phyloP scores from a whole-genome alignment of 1,140 invertebrate genomes.

The Heliothis subflexa region DNA sequence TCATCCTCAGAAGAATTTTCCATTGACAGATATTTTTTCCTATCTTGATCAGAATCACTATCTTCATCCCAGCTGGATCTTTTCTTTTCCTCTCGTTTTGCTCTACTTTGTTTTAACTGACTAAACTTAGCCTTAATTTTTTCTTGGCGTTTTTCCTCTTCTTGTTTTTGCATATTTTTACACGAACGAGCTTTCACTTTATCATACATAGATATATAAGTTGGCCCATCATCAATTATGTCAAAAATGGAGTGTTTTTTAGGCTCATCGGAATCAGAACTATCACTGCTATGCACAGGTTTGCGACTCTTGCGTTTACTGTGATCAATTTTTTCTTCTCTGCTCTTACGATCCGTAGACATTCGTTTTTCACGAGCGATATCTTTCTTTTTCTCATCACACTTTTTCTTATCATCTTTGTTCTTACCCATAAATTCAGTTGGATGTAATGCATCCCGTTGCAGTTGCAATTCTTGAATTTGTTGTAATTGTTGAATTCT shows the following conservation, averaged over 20 bases:
- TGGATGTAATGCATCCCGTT: slow-evolving; percentile 80
- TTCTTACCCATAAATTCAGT: slow-evolving; percentile 71
- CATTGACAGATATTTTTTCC: slow-evolving; percentile 80
- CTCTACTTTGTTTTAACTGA: slow-evolving; percentile 94
- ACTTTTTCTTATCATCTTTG: slow-evolving; percentile 84
- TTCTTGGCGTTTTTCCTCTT: slow-evolving; percentile 95
- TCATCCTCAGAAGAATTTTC: slow-evolving; percentile 88
- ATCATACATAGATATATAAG: slow-evolving; percentile 99
- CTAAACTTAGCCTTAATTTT: slow-evolving; percentile 96
- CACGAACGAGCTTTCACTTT: slow-evolving; percentile 98
- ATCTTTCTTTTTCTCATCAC: slow-evolving; percentile 84
- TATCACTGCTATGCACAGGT: slow-evolving; percentile 87
- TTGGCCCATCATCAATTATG: slow-evolving; percentile 95
- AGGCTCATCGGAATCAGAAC: slow-evolving; percentile 90
- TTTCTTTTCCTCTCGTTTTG: slow-evolving; percentile 95
- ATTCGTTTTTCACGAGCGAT: slow-evolving; percentile 82
- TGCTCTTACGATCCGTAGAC: slow-evolving; percentile 85
- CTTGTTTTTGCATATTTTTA: slow-evolving; percentile 96
- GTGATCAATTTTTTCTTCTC: slow-evolving; percentile 82
- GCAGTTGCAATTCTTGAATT: slow-evolving; percentile 85
- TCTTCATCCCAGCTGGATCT: slow-evolving; percentile 95
- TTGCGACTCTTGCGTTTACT: slow-evolving; percentile 85
- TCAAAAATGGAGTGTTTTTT: slow-evolving; percentile 97
- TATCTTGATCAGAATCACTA: slow-evolving; percentile 88
- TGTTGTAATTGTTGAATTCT: slow-evolving; percentile 85